Conservation (phyloP, 2,113 vertebrate species). For the Mystacornis crossleyi region DNA sequence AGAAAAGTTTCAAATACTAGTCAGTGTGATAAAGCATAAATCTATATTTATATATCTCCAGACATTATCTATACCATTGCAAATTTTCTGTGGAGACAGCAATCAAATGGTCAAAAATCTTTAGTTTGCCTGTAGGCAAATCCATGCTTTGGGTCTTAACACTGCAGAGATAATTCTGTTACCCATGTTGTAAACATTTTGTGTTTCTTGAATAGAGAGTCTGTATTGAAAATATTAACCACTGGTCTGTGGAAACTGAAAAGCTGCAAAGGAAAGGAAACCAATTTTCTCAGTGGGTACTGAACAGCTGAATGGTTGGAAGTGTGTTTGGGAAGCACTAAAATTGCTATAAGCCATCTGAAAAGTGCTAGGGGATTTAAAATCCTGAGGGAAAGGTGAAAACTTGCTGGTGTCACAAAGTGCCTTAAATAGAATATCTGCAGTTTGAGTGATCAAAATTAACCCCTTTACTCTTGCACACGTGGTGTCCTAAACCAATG, state of each 20-base stretch:
- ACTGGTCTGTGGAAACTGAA: not conserved
- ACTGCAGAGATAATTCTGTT: not conserved
- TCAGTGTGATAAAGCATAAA: not conserved
- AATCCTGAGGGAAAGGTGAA: not conserved
- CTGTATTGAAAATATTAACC: not conserved
- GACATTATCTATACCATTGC: not conserved
- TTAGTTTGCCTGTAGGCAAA: not conserved
- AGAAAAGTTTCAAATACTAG: not conserved
- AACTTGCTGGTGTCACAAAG: not conserved
- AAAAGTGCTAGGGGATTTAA: not conserved
- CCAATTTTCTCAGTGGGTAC: not conserved
- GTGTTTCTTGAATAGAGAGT: not conserved
- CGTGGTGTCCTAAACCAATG: not conserved
- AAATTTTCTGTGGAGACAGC: not conserved
- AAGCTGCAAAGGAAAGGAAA: not conserved
- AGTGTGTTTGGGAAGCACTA: not conserved
- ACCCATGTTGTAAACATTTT: not conserved
- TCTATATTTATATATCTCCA: not conserved
- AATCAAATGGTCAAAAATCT: not conserved
- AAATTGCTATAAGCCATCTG: not conserved
- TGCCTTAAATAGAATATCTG: not conserved
- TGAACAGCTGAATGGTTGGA: not conserved
- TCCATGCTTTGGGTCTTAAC: not conserved
- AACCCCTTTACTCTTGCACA: not conserved
- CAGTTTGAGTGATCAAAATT: not conserved